These are phyloP conservation scores for Sphaerophoria taeniata DNA, from an alignment of 2,888 invertebrate species.

Conservation along the genomic window DNA sequence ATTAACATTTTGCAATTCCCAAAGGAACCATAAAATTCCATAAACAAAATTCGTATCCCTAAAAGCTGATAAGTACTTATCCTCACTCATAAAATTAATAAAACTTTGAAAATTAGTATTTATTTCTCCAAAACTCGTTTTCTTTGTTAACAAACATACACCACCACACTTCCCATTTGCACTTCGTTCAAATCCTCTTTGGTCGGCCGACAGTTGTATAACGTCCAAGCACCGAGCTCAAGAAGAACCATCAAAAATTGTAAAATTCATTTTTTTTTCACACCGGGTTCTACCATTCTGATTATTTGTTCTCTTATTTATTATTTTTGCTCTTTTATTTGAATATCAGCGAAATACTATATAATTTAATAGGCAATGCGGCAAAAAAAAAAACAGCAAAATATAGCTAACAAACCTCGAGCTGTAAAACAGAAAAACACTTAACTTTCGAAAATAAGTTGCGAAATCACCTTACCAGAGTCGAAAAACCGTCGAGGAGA, in stretches of 20 bases:
- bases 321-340: conserved; percentile 43
- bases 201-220: neutral
- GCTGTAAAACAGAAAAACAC: conserved; percentile 34
- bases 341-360: conserved; percentile 34
- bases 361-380: neutral
- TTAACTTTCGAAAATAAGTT: conserved; percentile 35
- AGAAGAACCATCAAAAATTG: conserved; percentile 3
- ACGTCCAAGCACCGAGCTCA: too few relatives aligned
- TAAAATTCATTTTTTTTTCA: conserved; percentile 25
- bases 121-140: conserved; percentile 8
- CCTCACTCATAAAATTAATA: conserved; percentile 10
- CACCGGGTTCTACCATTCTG: conserved; percentile 25
- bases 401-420: conserved; percentile 28
- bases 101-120: conserved; percentile 29
- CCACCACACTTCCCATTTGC: neutral
- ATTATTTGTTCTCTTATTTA: conserved; percentile 33
- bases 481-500: too few relatives aligned
- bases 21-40: too few relatives aligned
- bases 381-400: neutral
- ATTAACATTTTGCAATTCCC: too few relatives aligned
- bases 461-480: conserved; percentile 34
- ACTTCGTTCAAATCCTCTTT: neutral
- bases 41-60: too few relatives aligned
- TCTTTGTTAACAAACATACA: neutral
- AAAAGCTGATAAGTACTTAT: too few relatives aligned